Conservation (phyloP, 2,888 invertebrate genomes). For the Torymus texanus region DNA sequence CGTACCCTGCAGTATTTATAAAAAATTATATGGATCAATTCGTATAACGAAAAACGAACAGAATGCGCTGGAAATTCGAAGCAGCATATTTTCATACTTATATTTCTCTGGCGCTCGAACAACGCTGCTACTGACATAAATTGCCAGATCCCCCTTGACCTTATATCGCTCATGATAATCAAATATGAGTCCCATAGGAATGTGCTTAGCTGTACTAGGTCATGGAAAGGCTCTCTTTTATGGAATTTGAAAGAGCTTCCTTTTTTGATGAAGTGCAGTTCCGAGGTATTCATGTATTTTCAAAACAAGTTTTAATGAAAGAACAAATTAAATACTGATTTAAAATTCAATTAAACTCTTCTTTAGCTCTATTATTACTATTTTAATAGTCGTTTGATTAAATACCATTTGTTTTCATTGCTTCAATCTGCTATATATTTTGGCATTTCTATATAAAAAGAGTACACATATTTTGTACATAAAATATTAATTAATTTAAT, state of each 20-base stretch:
- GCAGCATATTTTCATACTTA: constrained; percentile 7
- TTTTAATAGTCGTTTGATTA: not conserved
- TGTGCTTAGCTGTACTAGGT: constrained; percentile 26
- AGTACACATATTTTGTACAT: no score
- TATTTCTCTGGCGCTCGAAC: constrained; percentile 13
- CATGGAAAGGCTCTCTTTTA: constrained; percentile 31
- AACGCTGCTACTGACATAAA: constrained; percentile 21
- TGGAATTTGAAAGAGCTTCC: constrained; percentile 4
- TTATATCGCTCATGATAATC: constrained; percentile 44
- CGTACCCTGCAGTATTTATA: no score
- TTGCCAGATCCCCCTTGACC: constrained; percentile 48
- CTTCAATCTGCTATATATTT: no score
- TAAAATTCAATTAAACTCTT: constrained; percentile 18
- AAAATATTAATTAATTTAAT: no score
- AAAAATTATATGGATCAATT: no score
- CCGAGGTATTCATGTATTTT: not conserved
- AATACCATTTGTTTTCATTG: no score
- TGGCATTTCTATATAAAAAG: no score
- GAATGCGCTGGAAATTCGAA: no score
- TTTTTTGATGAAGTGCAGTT: no score
- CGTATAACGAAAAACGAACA: no score
- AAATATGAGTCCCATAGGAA: constrained; percentile 33
- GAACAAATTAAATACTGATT: not conserved
- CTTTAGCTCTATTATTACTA: constrained; percentile 2
- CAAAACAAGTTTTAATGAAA: constrained; percentile 16